Evolutionary conservation across 2,888 invertebrate species (phyloP), one percentile per base, ranked within the genome.

Genomic region (Agrochola litura): DNA sequence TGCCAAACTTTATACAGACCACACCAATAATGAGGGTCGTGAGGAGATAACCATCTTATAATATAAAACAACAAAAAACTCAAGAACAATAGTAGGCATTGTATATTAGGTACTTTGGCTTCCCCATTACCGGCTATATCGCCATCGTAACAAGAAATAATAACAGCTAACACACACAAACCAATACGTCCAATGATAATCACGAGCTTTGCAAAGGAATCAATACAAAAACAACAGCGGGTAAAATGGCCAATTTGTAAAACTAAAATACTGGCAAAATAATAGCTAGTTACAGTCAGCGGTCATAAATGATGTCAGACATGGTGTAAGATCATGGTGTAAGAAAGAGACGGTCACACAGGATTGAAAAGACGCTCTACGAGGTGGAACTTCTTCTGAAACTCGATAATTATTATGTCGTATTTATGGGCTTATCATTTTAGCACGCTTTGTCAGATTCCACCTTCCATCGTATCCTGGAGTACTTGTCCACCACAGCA

Each of bases 31-130:
- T 52, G 41, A 79, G 14, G 8, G 43, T 16, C 66, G 67, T 81
- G 75, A 67, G 67, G 25, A 81, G 25, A 81, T 76, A 46, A 37
- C 1, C 9, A 58, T 75, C 61, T 43, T 16, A 37, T 14, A 79
- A 49, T 43, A 56, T 63, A 12, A 16, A 22, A 5, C 12, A 12
- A 56, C 43, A 68, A 67, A 76, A 58, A 63, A 61, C 10, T 1
- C 2, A n/a, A 41, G 30, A 78, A 66, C 61, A 63, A 66, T 67
- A 37, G 49, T 14, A 56, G 3, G 16, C 58, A 52, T 81, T 76
- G 58, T 64, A 0, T 14, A 49, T 19, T 12, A n/a, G 10, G 37
- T 37, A 30, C 64, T 68, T 68, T 2, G 52, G 43, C 30, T 63
- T 67, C 37, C 49, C n/a, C 22, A 81, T 74, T 54, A 73, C 41